Percentiles rank a stretch among this genome's conserved stretches.
phyloP scores from a whole-genome alignment of 2,113 vertebrate species.

The Entosphenus tridentatus region DNA sequence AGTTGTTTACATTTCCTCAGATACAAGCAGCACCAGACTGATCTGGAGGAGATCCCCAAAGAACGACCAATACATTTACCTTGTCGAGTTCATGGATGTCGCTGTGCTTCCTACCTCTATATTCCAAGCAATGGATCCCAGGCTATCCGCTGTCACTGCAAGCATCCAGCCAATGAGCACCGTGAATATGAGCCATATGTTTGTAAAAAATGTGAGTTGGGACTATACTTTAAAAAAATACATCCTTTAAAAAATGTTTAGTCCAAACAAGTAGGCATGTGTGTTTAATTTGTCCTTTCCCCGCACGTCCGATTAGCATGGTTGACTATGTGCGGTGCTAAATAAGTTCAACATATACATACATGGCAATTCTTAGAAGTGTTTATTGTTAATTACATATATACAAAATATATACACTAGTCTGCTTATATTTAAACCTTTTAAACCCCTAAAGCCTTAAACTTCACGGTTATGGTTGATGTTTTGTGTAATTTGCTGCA shows the following conservation, averaged over 20 bases:
- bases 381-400: not conserved
- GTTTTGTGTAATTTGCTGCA: not conserved
- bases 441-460: not conserved
- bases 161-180: conserved; percentile 47
- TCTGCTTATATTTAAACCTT: not conserved
- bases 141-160: conserved; percentile 49
- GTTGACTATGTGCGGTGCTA: not conserved
- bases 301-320: not conserved
- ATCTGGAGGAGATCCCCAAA: conserved; percentile 36
- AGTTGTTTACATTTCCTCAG: conserved; percentile 18
- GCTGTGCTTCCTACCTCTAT: conserved; percentile 30
- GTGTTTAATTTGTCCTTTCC: not conserved
- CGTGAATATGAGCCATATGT: conserved; percentile 19
- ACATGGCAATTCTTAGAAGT: not conserved
- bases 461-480: not conserved
- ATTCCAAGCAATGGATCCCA: conserved; percentile 32
- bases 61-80: conserved; percentile 35
- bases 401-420: not conserved
- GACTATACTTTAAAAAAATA: not conserved
- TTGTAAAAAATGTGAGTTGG: conserved; percentile 45
- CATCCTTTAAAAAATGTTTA: not conserved
- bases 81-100: conserved; percentile 30
- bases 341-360: conserved; percentile 1
- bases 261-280: not conserved
- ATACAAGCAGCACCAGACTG: conserved; percentile 64